These are phyloP conservation scores for Eospalax fontanierii DNA, from an alignment of 2,797 vertebrate species.

Conservation along the genomic window DNA sequence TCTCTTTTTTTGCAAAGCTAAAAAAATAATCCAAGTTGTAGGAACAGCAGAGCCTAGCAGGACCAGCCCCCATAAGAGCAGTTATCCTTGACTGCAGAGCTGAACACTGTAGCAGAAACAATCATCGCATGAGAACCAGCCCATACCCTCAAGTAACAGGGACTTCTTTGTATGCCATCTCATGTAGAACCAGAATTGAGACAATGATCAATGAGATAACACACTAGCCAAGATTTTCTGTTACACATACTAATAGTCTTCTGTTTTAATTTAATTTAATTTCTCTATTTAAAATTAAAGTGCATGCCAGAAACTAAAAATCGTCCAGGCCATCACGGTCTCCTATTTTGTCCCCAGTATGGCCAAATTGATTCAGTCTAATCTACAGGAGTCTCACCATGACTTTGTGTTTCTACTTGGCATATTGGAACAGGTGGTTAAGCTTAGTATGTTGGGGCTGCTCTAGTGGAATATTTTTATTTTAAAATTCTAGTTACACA, in stretches of 20 bases:
- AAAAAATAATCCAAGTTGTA: neutral
- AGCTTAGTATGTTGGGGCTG: neutral
- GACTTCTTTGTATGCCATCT: neutral
- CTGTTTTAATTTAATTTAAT: neutral
- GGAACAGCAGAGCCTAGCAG: neutral
- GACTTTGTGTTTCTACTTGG: neutral
- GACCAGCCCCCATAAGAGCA: neutral
- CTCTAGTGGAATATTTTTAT: neutral
- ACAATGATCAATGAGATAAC: neutral
- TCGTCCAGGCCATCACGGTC: neutral
- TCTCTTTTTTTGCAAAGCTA: no score
- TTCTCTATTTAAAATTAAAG: neutral
- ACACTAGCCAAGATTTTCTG: neutral
- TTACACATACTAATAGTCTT: neutral
- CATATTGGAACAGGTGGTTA: neutral
- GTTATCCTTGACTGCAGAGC: neutral
- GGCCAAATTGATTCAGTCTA: neutral
- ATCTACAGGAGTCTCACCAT: neutral
- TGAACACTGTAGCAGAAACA: neutral
- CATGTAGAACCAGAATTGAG: neutral
- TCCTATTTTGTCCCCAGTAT: accelerated
- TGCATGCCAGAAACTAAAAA: neutral
- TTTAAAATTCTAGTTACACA: neutral
- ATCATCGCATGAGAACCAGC: neutral
- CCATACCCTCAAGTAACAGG: neutral